Conservation (phyloP, 1,140 invertebrate genomes). For the Centruroides vittatus region DNA sequence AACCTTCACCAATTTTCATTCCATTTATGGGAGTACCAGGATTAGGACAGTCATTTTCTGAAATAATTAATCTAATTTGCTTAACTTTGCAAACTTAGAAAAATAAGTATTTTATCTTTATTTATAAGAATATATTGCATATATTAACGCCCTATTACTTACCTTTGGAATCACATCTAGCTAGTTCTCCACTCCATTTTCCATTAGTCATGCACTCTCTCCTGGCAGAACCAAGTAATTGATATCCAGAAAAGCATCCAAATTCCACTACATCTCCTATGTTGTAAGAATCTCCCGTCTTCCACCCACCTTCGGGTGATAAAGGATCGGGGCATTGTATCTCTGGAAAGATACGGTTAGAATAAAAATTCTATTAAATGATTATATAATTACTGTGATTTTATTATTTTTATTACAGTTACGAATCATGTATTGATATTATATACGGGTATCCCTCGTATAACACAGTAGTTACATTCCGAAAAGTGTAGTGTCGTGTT, state of each 20-base stretch:
- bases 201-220: constrained; percentile 9
- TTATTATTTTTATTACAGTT: too few relatives aligned
- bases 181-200: constrained; percentile 7
- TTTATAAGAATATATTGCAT: too few relatives aligned
- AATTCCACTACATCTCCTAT: constrained; percentile 5
- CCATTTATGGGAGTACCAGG: constrained; percentile 9
- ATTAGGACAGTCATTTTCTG: constrained; percentile 11
- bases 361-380: not conserved
- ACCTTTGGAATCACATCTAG: constrained; percentile 7
- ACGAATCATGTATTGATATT: too few relatives aligned
- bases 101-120: too few relatives aligned
- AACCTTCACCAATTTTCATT: constrained; percentile 3
- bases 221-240: constrained; percentile 6
- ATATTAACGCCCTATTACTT: not conserved
- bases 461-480: too few relatives aligned
- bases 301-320: not conserved
- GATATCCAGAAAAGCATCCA: constrained; percentile 2
- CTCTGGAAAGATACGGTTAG: not conserved
- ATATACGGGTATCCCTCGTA: too few relatives aligned
- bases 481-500: too few relatives aligned
- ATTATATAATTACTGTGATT: too few relatives aligned
- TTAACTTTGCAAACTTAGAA: too few relatives aligned
- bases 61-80: not conserved
- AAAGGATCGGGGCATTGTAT: constrained; percentile 6
- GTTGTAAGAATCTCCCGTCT: not conserved